A percentile compares a stretch with the other conserved stretches of the same genome.
These are phyloP conservation scores for Cantharis flavilabris DNA, from an alignment of 2,888 invertebrate genomes.

Conservation along the genomic window DNA sequence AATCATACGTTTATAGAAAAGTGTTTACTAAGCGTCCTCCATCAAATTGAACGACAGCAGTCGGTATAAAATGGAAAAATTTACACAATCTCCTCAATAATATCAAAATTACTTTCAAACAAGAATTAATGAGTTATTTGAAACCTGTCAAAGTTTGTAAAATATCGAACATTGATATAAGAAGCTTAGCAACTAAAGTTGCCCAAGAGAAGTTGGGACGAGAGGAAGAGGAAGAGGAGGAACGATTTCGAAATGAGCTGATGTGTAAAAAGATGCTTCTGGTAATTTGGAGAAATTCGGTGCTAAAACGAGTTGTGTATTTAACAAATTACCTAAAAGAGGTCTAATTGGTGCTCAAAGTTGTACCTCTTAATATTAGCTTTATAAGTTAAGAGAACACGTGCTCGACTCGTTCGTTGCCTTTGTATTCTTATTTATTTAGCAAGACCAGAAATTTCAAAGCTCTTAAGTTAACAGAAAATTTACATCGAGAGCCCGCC, in stretches of 20 bases:
- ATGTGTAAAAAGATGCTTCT: background rate
- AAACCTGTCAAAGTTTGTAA: background rate
- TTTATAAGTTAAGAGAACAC: conserved; percentile 7
- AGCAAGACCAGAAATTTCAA: background rate
- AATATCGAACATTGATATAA: background rate
- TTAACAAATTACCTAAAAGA: conserved; percentile 20
- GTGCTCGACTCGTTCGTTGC: conserved; percentile 5
- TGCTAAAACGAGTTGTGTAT: conserved; percentile 14
- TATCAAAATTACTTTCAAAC: background rate
- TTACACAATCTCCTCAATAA: background rate
- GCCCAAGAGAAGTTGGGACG: background rate
- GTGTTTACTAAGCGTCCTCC: conserved; percentile 19
- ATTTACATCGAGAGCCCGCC: background rate
- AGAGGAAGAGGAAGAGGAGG: background rate
- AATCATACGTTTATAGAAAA: conserved; percentile 17
- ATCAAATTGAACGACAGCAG: conserved; percentile 10
- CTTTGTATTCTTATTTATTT: conserved; percentile 3
- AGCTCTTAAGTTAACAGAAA: conserved; percentile 3
- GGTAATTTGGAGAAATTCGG: conserved; percentile 9
- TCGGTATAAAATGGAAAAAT: background rate
- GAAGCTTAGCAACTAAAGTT: background rate
- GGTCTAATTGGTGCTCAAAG: conserved; percentile 18
- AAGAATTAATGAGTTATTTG: background rate
- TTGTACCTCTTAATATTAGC: conserved; percentile 20
- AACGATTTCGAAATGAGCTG: background rate